A percentile compares a stretch with the other conserved stretches of the same genome.
phyloP scores from a whole-genome alignment of 2,888 invertebrate genomes.

The Marronus borbonicus region DNA sequence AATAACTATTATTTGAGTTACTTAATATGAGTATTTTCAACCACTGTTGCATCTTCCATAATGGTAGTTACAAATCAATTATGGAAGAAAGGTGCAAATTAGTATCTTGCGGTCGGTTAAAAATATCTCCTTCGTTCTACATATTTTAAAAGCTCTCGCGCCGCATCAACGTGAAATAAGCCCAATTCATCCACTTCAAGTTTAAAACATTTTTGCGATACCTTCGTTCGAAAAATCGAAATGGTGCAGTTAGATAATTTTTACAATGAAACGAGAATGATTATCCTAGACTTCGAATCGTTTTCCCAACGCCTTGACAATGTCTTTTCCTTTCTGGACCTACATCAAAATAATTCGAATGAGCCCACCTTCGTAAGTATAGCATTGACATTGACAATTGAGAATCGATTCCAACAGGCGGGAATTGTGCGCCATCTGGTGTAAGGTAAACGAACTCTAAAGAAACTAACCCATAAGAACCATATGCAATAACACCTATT shows the following conservation, averaged over 20 bases:
- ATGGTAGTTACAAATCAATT: too few relatives aligned
- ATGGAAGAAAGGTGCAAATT: too few relatives aligned
- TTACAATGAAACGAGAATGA: background rate
- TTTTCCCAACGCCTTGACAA: too few relatives aligned
- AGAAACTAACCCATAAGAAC: background rate
- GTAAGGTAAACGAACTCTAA: too few relatives aligned
- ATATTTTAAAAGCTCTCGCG: too few relatives aligned
- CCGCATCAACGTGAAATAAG: background rate
- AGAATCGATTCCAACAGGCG: constrained; percentile 4
- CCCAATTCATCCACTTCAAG: background rate
- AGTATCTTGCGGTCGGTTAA: too few relatives aligned
- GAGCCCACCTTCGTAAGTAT: background rate
- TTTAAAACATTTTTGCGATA: background rate
- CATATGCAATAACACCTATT: constrained; percentile 6
- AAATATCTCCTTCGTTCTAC: too few relatives aligned
- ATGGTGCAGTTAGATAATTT: background rate
- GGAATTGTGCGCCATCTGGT: background rate
- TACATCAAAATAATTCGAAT: background rate
- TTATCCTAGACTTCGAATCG: background rate
- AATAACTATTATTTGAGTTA: too few relatives aligned
- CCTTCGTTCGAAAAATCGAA: background rate
- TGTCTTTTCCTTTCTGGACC: too few relatives aligned
- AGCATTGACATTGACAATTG: constrained; percentile 10
- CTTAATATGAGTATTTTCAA: too few relatives aligned
- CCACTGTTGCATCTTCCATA: too few relatives aligned